Percentiles rank a stretch among this genome's conserved stretches.
These are phyloP conservation scores for Neocrepidodera transversa DNA, from an alignment of 2,888 invertebrate species.

Conservation along the genomic window DNA sequence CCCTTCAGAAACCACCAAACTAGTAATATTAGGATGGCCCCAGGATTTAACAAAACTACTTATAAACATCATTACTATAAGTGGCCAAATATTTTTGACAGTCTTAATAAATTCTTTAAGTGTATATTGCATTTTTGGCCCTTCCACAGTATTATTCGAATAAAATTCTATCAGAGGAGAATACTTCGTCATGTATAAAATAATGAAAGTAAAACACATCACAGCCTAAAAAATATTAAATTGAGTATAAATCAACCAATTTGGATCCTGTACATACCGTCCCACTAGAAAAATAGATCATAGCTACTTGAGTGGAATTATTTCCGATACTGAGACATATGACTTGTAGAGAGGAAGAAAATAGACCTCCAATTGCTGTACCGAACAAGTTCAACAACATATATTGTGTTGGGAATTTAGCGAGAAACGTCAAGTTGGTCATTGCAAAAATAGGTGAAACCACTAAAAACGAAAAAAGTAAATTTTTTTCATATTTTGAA, in stretches of 20 bases:
- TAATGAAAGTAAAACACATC: slow-evolving; percentile 18
- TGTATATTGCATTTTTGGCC: background rate
- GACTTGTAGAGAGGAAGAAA: slow-evolving; percentile 31
- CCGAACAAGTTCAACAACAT: slow-evolving; percentile 34
- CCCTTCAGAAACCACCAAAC: slow-evolving; percentile 40
- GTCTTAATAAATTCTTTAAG: background rate
- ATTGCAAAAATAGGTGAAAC: background rate
- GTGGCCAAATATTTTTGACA: slow-evolving; percentile 34
- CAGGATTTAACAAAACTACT: slow-evolving; percentile 22
- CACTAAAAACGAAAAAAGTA: slow-evolving; percentile 8
- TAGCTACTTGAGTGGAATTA: slow-evolving; percentile 31
- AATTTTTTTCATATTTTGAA: too few relatives aligned
- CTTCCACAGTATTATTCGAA: background rate
- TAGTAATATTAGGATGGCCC: slow-evolving; percentile 38
- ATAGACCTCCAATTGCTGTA: slow-evolving; percentile 26
- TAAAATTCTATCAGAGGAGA: slow-evolving; percentile 9
- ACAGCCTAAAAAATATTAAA: slow-evolving; percentile 17
- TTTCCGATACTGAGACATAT: slow-evolving; percentile 35
- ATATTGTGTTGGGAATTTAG: slow-evolving; percentile 33
- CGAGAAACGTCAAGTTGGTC: background rate
- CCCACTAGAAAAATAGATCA: slow-evolving; percentile 38
- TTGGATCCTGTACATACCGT: slow-evolving; percentile 20
- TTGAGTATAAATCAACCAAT: too few relatives aligned
- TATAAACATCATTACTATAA: slow-evolving; percentile 28
- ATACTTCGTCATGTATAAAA: slow-evolving; percentile 16